These are phyloP conservation scores for Ramphastos sulfuratus DNA, from an alignment of 2,113 vertebrate species.

Conservation along the genomic window DNA sequence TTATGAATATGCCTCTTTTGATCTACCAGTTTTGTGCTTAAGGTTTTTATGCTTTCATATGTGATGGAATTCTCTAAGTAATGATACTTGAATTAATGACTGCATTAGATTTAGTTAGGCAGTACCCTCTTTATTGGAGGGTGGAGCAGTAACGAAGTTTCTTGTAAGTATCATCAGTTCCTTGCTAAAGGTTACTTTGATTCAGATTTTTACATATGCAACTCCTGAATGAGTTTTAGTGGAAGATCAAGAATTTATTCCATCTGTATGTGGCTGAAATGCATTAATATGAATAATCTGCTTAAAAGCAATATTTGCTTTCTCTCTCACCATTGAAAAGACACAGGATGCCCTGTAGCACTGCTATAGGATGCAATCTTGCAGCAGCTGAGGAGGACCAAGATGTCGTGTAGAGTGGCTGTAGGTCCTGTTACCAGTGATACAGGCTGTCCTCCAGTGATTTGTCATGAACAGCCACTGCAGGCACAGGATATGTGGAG, in stretches of 20 bases:
- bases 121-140: not conserved
- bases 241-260: not conserved
- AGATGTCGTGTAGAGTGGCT: not conserved
- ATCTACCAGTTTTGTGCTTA: not conserved
- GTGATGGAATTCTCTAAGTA: not conserved
- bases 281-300: not conserved
- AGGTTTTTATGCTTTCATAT: not conserved
- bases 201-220: not conserved
- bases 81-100: not conserved
- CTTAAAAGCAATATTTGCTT: not conserved
- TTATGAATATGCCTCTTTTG: not conserved
- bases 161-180: not conserved
- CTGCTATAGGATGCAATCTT: rapidly evolving
- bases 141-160: not conserved
- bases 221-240: not conserved
- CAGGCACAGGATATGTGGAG: not conserved
- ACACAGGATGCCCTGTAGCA: not conserved
- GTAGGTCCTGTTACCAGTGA: not conserved
- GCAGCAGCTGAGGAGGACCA: not conserved
- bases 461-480: not conserved
- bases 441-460: not conserved
- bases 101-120: not conserved
- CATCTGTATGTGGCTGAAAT: not conserved
- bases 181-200: not conserved
- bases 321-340: not conserved